Conservation (phyloP, 2,113 vertebrate genomes). For the Sprattus sprattus region DNA sequence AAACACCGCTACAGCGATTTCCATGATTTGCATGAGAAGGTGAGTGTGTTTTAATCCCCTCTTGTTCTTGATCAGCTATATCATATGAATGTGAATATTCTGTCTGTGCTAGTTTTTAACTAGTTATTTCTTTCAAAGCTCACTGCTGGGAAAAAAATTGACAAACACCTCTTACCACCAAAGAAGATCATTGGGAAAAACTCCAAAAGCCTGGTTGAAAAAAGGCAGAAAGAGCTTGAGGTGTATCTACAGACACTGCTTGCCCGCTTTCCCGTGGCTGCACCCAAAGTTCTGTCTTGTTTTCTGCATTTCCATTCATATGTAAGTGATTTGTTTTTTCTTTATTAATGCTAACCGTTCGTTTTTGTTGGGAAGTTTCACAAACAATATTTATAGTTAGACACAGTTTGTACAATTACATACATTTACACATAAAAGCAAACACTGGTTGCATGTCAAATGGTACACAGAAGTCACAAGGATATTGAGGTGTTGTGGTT, state of each 20-base stretch:
- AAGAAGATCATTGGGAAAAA: conserved; percentile 99
- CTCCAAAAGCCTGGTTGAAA: conserved; percentile 91
- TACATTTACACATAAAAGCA: neutral
- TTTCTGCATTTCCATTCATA: conserved; percentile 93
- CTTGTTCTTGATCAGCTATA: neutral
- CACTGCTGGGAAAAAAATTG: conserved; percentile 85
- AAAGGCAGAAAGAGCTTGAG: conserved; percentile 91
- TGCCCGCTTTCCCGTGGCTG: conserved; percentile 76
- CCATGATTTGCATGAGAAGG: conserved; percentile 95
- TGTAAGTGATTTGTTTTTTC: conserved; percentile 73
- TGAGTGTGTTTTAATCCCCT: conserved; percentile 53
- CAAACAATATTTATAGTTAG: neutral
- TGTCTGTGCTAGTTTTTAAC: neutral
- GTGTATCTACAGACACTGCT: conserved; percentile 91
- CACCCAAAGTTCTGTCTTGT: conserved; percentile 79
- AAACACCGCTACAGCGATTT: conserved; percentile 98
- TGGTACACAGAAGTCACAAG: too few relatives aligned
- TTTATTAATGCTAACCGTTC: neutral
- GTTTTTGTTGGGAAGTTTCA: neutral
- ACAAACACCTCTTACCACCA: conserved; percentile 87
- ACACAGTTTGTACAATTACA: neutral
- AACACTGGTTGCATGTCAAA: too few relatives aligned
- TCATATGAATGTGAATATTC: neutral
- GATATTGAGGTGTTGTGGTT: too few relatives aligned
- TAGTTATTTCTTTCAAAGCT: conserved; percentile 67